phyloP scores from a whole-genome alignment of 2,113 vertebrate species.

The Oreochromis aureus region DNA sequence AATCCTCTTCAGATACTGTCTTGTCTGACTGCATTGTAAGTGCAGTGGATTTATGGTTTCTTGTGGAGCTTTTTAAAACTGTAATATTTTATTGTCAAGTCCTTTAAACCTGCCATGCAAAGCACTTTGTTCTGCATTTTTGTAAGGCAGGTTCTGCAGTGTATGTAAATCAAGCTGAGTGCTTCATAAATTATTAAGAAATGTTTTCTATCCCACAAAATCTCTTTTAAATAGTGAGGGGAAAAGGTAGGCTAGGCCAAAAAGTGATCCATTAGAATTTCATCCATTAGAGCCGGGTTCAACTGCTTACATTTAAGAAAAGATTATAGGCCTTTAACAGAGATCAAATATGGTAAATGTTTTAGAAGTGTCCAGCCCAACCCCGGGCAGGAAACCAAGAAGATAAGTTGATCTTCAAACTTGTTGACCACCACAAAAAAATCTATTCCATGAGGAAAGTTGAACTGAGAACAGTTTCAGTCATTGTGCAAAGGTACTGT shows the following conservation, averaged over 20 bases:
- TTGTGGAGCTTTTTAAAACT: not conserved
- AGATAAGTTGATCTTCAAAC: not conserved
- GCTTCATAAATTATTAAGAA: not conserved
- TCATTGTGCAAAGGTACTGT: not conserved
- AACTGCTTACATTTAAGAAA: not conserved
- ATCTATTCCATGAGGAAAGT: not conserved
- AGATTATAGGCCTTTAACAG: not conserved
- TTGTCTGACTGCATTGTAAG: not conserved
- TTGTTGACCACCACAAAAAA: not conserved
- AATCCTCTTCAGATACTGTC: not conserved
- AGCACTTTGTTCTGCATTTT: not conserved
- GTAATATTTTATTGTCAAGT: not conserved
- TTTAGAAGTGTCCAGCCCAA: not conserved
- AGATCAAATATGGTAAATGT: not conserved
- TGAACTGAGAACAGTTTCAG: not conserved
- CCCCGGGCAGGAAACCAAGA: not conserved
- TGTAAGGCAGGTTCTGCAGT: not conserved
- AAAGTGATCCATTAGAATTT: not conserved
- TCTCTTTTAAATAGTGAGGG: not conserved
- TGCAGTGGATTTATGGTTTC: not conserved
- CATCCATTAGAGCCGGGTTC: not conserved
- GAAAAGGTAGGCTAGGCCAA: accelerated
- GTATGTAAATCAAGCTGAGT: not conserved
- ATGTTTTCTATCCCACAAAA: not conserved
- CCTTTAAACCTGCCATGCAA: not conserved